Percentiles rank a stretch among this genome's conserved stretches.
Evolutionary conservation across 64 coral and sea anemone species (phyloP).

Genomic region (Montipora efflorescens): DNA sequence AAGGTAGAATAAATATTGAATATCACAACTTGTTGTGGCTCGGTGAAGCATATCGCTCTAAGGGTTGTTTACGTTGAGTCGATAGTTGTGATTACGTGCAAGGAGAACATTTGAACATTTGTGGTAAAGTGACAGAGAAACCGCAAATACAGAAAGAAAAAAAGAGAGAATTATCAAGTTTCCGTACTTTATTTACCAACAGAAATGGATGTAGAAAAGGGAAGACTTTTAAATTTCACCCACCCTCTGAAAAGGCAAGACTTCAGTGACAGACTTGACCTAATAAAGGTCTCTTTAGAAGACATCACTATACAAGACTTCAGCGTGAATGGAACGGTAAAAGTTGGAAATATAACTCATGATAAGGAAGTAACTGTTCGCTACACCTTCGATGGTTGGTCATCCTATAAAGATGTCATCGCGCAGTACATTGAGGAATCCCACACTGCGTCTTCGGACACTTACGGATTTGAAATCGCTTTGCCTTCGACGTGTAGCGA

Average conservation of each 20-base stretch:
- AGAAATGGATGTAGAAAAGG: conserved; percentile 33
- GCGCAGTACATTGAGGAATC: conserved; percentile 73
- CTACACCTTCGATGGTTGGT: conserved; percentile 86
- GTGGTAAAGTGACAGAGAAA: too few species aligned
- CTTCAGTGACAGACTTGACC: conserved; percentile 77
- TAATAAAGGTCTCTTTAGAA: conserved; percentile 77
- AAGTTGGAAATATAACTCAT: conserved; percentile 89
- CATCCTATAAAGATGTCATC: conserved; percentile 42
- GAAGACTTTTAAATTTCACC: conserved; percentile 78
- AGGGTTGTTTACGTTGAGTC: too few species aligned
- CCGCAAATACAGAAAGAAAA: too few species aligned
- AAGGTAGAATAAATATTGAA: too few species aligned
- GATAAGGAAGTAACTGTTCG: conserved; percentile 84
- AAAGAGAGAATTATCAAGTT: too few species aligned
- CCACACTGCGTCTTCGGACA: conserved; percentile 68
- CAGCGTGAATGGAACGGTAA: conserved; percentile 69
- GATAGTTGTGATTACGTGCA: too few species aligned
- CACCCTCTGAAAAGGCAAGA: conserved; percentile 76
- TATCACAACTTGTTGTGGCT: too few species aligned
- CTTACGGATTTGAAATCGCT: conserved; percentile 85
- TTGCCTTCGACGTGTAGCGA: conserved; percentile 70
- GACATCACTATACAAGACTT: conserved; percentile 72
- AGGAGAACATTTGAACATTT: too few species aligned
- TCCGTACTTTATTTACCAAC: too few species aligned
- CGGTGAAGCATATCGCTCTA: too few species aligned